A percentile compares a stretch with the other conserved stretches of the same genome.
Evolutionary conservation across 2,113 vertebrate genomes (phyloP).

Genomic region (Rhizomys pruinosus): DNA sequence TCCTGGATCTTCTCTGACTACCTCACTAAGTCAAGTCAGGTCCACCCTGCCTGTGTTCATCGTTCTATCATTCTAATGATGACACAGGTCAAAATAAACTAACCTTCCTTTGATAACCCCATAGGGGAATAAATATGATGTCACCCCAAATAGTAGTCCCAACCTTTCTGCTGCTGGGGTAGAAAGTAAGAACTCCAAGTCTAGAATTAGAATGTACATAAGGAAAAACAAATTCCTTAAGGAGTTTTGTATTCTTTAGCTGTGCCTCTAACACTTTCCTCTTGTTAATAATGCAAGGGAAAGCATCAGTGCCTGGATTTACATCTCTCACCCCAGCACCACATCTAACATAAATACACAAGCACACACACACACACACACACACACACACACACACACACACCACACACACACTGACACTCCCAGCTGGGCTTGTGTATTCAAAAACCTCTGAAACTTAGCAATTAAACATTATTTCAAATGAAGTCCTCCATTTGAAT

Average conservation of each 20-base stretch:
- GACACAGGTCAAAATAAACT: neutral
- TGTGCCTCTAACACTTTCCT: neutral
- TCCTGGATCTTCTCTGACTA: neutral
- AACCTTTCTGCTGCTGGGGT: neutral
- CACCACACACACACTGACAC: neutral
- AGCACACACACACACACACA: neutral
- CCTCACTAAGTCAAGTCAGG: neutral
- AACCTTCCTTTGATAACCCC: neutral
- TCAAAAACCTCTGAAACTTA: constrained; percentile 25
- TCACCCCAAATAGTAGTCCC: neutral
- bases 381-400: neutral
- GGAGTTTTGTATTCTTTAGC: neutral
- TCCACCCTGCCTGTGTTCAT: no score
- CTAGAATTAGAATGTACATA: neutral
- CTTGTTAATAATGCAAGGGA: neutral
- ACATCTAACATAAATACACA: neutral
- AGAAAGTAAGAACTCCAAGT: neutral
- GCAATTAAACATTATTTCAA: constrained; percentile 21
- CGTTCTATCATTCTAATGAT: neutral
- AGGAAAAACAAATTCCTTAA: neutral
- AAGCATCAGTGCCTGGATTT: neutral
- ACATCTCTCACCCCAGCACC: neutral
- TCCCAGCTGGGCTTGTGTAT: neutral
- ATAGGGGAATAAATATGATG: neutral
- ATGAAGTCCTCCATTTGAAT: constrained; percentile 5